Conservation (phyloP, 2,797 vertebrate genomes). For the Merluccius polli region DNA sequence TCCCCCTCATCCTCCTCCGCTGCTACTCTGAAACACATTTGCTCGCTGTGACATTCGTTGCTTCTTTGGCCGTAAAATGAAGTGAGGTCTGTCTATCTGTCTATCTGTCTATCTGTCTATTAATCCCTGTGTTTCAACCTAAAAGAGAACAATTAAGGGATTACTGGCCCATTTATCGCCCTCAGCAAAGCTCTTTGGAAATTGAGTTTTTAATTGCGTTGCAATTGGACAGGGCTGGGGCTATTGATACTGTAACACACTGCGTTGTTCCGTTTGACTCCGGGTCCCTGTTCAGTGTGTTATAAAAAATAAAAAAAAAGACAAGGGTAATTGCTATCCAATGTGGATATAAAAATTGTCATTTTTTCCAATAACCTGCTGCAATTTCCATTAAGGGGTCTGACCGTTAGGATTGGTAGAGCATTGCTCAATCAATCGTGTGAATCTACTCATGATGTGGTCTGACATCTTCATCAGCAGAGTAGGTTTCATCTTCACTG, state of each 20-base stretch:
- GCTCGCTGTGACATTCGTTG: conserved; percentile 29
- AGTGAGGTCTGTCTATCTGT: conserved; percentile 27
- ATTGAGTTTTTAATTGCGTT: conserved; percentile 73
- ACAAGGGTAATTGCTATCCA: neutral
- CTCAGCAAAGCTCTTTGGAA: conserved; percentile 66
- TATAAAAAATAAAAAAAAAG: conserved; percentile 2
- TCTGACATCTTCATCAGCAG: conserved; percentile 27
- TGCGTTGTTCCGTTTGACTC: conserved; percentile 30
- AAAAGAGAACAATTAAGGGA: conserved; percentile 66
- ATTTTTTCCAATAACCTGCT: too few relatives aligned
- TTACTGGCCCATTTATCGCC: conserved; percentile 67
- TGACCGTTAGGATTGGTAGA: neutral
- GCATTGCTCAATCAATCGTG: conserved; percentile 24
- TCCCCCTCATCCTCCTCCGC: too few relatives aligned
- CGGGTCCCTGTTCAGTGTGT: conserved; percentile 17
- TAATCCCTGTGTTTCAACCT: conserved; percentile 51
- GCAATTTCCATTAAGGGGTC: too few relatives aligned
- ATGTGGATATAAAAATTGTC: neutral
- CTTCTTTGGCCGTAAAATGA: conserved; percentile 31
- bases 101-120: conserved; percentile 37
- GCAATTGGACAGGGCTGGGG: conserved; percentile 54
- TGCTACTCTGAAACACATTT: conserved; percentile 43
- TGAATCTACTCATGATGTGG: conserved; percentile 36
- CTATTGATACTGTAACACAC: conserved; percentile 61
- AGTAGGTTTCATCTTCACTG: conserved; percentile 39